Evolutionary conservation across 1,140 invertebrate genomes (phyloP).

Genomic region (Drosophila asahinai): DNA sequence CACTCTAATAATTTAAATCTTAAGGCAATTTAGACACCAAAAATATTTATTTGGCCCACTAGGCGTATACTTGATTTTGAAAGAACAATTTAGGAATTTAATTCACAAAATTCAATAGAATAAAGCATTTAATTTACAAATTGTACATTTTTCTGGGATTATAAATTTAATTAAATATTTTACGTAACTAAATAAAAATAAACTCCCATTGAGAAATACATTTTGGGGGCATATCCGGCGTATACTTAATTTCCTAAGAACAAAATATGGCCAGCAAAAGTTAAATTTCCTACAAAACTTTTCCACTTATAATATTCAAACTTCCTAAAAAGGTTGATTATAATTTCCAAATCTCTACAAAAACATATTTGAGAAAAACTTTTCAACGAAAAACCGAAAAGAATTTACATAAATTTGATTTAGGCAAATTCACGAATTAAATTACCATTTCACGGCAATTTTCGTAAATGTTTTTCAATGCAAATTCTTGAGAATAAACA

Average conservation of each 20-base stretch:
- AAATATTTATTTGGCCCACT: too few species aligned
- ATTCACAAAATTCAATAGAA: too few species aligned
- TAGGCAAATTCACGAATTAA: background rate
- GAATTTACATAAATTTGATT: conserved; percentile 18
- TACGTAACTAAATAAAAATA: too few species aligned
- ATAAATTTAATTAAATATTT: too few species aligned
- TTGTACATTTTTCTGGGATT: too few species aligned
- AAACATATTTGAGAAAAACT: conserved; percentile 7
- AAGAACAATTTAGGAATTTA: too few species aligned
- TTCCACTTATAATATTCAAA: background rate
- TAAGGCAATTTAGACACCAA: background rate
- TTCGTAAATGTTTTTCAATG: conserved; percentile 13
- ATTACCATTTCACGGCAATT: conserved; percentile 3
- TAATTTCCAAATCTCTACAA: background rate
- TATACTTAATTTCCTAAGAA: background rate
- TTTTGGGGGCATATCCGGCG: background rate
- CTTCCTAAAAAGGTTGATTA: background rate
- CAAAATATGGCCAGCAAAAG: background rate
- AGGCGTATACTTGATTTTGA: conserved; percentile 1
- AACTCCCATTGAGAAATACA: background rate
- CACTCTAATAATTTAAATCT: background rate
- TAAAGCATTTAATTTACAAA: too few species aligned
- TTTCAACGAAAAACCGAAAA: background rate
- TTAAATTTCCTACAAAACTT: background rate
- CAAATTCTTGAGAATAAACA: background rate